phyloP scores from a whole-genome alignment of 2,113 vertebrate genomes.

The Neolamprologus toae region DNA sequence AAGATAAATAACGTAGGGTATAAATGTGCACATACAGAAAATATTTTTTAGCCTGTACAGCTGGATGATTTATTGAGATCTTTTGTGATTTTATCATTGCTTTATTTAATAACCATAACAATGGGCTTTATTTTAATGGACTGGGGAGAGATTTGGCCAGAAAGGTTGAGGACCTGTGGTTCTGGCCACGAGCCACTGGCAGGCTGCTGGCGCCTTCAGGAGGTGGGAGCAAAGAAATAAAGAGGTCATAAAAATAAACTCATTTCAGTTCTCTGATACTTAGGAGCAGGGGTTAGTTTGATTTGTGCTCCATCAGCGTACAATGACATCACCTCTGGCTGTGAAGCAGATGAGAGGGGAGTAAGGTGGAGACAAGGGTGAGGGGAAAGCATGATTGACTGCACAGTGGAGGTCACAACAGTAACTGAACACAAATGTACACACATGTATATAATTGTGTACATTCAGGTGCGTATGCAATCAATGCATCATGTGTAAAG shows the following conservation, averaged over 20 bases:
- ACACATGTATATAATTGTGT: not conserved
- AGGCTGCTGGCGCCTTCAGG: conserved; percentile 7
- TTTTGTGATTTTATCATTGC: conserved; percentile 51
- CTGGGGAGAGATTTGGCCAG: conserved; percentile 18
- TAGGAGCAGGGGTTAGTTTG: conserved; percentile 43
- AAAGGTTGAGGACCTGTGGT: conserved; percentile 18
- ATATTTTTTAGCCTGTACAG: conserved; percentile 18
- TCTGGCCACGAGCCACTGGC: conserved; percentile 15
- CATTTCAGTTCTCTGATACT: conserved; percentile 53
- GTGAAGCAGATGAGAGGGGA: conserved; percentile 32
- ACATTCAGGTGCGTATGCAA: not conserved
- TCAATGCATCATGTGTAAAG: conserved; percentile 21
- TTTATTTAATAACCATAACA: conserved; percentile 65
- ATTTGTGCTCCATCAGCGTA: conserved; percentile 59
- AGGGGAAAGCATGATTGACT: conserved; percentile 38
- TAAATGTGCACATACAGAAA: not conserved
- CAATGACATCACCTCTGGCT: conserved; percentile 62
- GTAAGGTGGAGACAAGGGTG: conserved; percentile 20
- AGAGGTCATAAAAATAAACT: conserved; percentile 69
- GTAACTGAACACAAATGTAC: conserved; percentile 41
- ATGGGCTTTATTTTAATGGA: conserved; percentile 43
- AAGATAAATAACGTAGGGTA: not conserved
- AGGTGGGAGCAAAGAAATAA: conserved; percentile 56
- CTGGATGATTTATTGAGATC: conserved; percentile 45
- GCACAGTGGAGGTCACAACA: conserved; percentile 24